phyloP scores from a whole-genome alignment of 2,797 vertebrate genomes.

The Channa striata region DNA sequence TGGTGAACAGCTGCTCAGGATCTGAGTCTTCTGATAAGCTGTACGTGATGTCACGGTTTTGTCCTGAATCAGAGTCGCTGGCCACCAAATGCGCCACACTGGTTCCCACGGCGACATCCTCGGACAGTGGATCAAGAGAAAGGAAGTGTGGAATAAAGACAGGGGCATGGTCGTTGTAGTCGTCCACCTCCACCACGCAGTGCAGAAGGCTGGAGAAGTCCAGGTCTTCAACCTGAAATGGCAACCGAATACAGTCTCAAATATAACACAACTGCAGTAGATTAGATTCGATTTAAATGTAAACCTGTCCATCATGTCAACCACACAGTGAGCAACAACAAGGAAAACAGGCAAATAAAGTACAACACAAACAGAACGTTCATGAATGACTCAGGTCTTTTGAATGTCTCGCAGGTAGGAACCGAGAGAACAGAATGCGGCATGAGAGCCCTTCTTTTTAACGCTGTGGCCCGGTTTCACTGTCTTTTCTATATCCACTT shows the following conservation, averaged over 20 bases:
- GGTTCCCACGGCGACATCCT: constrained; percentile 86
- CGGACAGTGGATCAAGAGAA: constrained; percentile 83
- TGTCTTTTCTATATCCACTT: no score
- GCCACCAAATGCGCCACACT: constrained; percentile 86
- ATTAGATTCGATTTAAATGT: not conserved
- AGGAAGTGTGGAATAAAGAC: constrained; percentile 88
- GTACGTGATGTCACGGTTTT: constrained; percentile 88
- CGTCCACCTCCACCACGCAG: constrained; percentile 90
- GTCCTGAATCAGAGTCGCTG: constrained; percentile 89
- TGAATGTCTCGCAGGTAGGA: no score
- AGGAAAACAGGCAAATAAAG: not conserved
- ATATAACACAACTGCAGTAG: not conserved
- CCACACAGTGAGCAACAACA: not conserved
- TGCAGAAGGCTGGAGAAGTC: constrained; percentile 88
- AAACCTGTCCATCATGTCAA: not conserved
- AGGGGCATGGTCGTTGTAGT: constrained; percentile 91
- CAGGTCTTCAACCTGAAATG: constrained; percentile 86
- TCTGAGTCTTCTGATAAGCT: constrained; percentile 87
- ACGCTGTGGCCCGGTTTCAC: no score
- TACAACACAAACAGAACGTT: no score
- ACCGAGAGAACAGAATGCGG: no score
- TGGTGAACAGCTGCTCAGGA: constrained; percentile 83
- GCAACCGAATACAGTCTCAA: not conserved
- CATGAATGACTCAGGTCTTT: no score
- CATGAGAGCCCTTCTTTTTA: no score